Evolutionary conservation across 64 coral and sea anemone species (phyloP).

Genomic region (Montipora sp.): DNA sequence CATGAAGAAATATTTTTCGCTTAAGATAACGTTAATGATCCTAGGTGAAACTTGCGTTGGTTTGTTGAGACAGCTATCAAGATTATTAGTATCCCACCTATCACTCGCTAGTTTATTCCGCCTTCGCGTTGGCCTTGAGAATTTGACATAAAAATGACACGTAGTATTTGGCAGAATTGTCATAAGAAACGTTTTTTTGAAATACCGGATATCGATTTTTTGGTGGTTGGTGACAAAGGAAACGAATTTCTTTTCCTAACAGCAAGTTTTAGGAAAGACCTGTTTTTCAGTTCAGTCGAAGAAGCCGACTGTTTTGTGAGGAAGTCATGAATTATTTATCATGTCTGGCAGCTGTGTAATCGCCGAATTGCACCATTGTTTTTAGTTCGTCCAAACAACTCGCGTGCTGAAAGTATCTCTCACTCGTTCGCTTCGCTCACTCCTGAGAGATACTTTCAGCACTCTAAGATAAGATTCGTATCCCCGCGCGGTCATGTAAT

Average conservation of each 20-base stretch:
- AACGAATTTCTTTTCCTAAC: background rate
- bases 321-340: conserved; percentile 11
- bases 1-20: background rate
- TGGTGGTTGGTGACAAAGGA: background rate
- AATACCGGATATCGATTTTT: background rate
- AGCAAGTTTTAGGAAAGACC: too few species aligned
- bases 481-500: too few species aligned
- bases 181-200: background rate
- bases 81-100: background rate
- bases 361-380: too few species aligned
- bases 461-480: too few species aligned
- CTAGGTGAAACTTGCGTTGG: background rate
- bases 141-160: background rate
- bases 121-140: background rate
- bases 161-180: background rate
- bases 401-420: too few species aligned
- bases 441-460: too few species aligned
- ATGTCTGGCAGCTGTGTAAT: background rate
- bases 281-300: too few species aligned
- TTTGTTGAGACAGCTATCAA: background rate
- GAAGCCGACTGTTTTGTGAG: background rate
- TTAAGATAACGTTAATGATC: background rate
- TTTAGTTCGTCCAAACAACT: too few species aligned
- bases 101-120: background rate
- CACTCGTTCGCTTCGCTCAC: too few species aligned